These are phyloP conservation scores for Scarus forsteni DNA, from an alignment of 2,797 vertebrate genomes.

Conservation along the genomic window DNA sequence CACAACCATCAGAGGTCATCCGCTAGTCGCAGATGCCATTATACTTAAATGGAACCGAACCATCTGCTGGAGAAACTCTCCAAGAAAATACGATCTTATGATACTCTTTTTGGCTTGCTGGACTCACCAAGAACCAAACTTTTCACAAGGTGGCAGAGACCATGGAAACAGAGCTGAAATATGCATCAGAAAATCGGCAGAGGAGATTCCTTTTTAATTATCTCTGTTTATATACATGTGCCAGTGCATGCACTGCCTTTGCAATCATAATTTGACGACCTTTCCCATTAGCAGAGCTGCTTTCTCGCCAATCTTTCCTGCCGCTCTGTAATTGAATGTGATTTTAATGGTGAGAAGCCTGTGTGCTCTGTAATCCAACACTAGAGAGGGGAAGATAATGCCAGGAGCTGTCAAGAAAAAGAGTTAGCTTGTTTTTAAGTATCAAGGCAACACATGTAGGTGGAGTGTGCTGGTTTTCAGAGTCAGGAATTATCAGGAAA, in stretches of 20 bases:
- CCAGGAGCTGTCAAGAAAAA: conserved; percentile 44
- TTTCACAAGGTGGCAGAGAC: conserved; percentile 42
- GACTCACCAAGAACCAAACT: conserved; percentile 23
- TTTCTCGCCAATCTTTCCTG: conserved; percentile 61
- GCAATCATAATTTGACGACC: conserved; percentile 67
- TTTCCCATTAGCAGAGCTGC: conserved; percentile 71
- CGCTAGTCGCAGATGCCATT: conserved; percentile 30
- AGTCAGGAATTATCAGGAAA: conserved; percentile 3
- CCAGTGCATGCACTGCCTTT: conserved; percentile 49
- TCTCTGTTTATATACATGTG: conserved; percentile 49
- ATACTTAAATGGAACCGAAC: conserved; percentile 40
- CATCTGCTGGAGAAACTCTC: background rate
- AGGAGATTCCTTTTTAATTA: conserved; percentile 26
- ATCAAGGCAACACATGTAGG: conserved; percentile 4
- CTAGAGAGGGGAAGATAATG: conserved; percentile 52
- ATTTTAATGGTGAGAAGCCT: conserved; percentile 78
- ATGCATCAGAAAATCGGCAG: conserved; percentile 38
- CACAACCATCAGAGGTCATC: conserved; percentile 57
- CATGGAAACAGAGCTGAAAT: conserved; percentile 62
- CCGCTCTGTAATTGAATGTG: conserved; percentile 79
- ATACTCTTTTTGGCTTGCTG: conserved; percentile 26
- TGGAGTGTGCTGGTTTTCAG: background rate
- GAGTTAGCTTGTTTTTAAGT: conserved; percentile 24
- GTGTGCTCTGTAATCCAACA: conserved; percentile 75
- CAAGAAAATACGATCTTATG: conserved; percentile 41